Percentiles rank a stretch among this genome's conserved stretches.
Conservation (phyloP, 2,888 invertebrate species). For the Syrphus vitripennis region DNA sequence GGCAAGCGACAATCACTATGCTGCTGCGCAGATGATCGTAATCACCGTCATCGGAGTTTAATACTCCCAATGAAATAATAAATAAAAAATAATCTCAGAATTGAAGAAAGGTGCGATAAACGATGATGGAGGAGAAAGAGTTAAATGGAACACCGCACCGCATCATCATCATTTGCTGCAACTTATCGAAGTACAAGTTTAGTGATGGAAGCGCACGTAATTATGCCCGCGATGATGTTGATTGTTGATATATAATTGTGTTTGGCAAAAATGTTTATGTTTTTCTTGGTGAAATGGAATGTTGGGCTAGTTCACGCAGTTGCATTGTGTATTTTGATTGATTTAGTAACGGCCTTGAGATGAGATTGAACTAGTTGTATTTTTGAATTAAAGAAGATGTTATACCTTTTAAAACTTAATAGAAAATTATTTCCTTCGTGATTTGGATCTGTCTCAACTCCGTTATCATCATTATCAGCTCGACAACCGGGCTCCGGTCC, state of each 20-base stretch:
- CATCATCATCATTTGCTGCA: background rate
- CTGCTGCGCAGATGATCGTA: constrained; percentile 29
- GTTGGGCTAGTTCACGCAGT: background rate
- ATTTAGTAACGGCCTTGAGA: constrained; percentile 61
- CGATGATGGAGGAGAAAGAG: constrained; percentile 38
- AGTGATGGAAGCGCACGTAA: constrained; percentile 6
- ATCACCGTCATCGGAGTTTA: constrained; percentile 54
- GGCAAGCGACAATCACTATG: constrained; percentile 37
- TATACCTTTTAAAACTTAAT: background rate
- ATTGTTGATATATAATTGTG: constrained; percentile 16
- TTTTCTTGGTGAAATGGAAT: constrained; percentile 21
- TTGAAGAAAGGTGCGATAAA: constrained; percentile 55
- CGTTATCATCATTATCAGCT: too few species aligned
- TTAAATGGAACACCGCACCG: constrained; percentile 24
- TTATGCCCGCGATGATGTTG: constrained; percentile 23
- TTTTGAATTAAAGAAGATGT: background rate
- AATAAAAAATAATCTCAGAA: constrained; percentile 17
- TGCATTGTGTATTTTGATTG: background rate
- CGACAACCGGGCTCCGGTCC: too few species aligned
- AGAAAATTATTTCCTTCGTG: background rate
- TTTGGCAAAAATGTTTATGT: background rate
- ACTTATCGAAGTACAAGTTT: background rate
- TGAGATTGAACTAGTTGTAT: constrained; percentile 41
- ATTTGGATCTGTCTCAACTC: too few species aligned
- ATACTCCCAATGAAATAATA: constrained; percentile 48